Evolutionary conservation across 2,797 vertebrate species (phyloP).

Genomic region (Crax fasciolata): DNA sequence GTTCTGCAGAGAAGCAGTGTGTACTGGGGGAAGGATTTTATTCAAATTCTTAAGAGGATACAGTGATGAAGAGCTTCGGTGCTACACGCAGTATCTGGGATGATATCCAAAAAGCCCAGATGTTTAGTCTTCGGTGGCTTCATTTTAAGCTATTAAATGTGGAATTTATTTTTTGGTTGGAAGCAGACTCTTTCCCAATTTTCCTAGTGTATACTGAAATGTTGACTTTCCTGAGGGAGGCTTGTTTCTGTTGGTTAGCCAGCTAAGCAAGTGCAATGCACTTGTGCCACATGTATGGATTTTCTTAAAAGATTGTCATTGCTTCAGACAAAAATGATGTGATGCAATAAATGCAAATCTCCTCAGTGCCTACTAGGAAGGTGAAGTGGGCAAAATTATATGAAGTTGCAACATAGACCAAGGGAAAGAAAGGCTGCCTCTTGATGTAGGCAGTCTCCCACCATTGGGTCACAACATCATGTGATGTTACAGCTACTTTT

Average conservation of each 20-base stretch:
- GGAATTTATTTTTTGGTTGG: slow-evolving; percentile 59
- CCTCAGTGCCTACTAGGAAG: not conserved
- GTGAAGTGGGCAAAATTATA: not conserved
- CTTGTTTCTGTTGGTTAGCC: not conserved
- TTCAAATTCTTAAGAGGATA: slow-evolving; percentile 21
- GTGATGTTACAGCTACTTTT: not conserved
- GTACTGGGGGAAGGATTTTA: not conserved
- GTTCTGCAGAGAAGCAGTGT: not conserved
- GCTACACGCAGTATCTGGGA: slow-evolving; percentile 25
- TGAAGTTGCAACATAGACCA: not conserved
- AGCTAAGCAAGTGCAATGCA: not conserved
- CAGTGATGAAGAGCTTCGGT: not conserved
- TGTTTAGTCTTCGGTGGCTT: slow-evolving; percentile 53
- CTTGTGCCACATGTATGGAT: not conserved
- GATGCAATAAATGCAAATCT: not conserved
- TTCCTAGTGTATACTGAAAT: not conserved
- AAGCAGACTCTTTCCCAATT: slow-evolving; percentile 35
- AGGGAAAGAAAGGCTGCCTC: not conserved
- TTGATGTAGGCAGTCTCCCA: not conserved
- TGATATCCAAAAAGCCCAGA: slow-evolving; percentile 43
- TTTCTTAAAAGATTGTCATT: not conserved
- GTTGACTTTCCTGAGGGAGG: slow-evolving; percentile 1
- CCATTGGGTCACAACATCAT: not conserved
- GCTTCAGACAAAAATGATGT: not conserved
- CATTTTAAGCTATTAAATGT: slow-evolving; percentile 41